These are phyloP conservation scores for Cyphomyrmex costatus DNA, from an alignment of 1,140 invertebrate genomes.

Conservation along the genomic window DNA sequence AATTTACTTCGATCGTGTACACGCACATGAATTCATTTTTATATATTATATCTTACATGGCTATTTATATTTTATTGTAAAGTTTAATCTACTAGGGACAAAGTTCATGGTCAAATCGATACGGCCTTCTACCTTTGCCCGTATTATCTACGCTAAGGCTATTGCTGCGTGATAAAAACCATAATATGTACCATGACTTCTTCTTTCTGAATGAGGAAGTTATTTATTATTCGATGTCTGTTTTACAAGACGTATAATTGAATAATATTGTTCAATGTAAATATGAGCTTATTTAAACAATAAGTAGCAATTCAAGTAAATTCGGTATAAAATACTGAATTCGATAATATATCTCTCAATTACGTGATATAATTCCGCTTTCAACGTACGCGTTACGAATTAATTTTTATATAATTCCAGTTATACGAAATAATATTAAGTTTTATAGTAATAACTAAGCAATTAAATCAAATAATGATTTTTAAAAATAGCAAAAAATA, in stretches of 20 bases:
- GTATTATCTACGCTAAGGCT: slow-evolving; percentile 50
- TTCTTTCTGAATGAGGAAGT: background rate
- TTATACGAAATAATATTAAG: too few species aligned
- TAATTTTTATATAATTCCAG: background rate
- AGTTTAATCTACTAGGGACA: slow-evolving; percentile 75
- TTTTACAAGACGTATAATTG: background rate
- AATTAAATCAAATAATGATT: background rate
- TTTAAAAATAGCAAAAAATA: too few species aligned
- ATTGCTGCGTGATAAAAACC: slow-evolving; percentile 46
- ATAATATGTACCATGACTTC: slow-evolving; percentile 60
- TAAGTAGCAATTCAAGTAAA: slow-evolving; percentile 8
- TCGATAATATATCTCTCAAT: too few species aligned
- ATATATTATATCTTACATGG: background rate
- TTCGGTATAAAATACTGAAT: slow-evolving; percentile 6
- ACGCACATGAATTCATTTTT: slow-evolving; percentile 31
- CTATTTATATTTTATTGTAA: slow-evolving; percentile 78
- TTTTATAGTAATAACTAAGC: background rate
- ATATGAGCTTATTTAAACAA: background rate
- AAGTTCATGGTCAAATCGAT: slow-evolving; percentile 87
- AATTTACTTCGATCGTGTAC: slow-evolving; percentile 28
- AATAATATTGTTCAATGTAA: background rate
- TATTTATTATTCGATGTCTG: background rate
- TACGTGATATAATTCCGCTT: background rate
- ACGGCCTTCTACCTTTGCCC: slow-evolving; percentile 78
- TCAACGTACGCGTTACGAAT: background rate